Evolutionary conservation across 2,113 vertebrate genomes (phyloP), one percentile per base, ranked within the genome.

Genomic region (Hippocampus barbouri): DNA sequence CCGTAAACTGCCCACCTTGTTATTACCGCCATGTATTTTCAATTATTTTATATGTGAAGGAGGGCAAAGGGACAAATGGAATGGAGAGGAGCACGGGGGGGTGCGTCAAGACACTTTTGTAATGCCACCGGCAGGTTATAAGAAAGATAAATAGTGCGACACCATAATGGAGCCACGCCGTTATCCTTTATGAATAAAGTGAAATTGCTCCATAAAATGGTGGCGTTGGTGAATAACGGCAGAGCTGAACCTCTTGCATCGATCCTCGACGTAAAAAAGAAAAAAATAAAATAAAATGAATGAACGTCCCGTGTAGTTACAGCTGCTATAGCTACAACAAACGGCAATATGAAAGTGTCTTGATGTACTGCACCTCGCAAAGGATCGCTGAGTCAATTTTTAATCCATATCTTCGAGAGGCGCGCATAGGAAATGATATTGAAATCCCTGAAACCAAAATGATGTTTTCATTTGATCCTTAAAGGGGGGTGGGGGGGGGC

Each of bases 141-240:
- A 83, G 84, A 86, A 89, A 89, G 90, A 91, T 88, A 88, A 90
- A 91, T 89, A 90, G 90, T 66, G 69, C 85, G 87, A 87, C 89
- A 90, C 83, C 79, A 88, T 91, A 89, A 91, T 90, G 85, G 88
- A 90, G 84, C 87, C 81, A 83, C 87, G 81, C 85, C 83, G 87
- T 91, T 90, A 90, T 91, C 82, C 85, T 85, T 89, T 88, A 90
- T 88, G 90, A 90, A 91, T 91, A 90, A 90, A 91, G 87, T 89
- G 79, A 90, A 84, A 89, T 90, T 89, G 88, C 87, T 89, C 87
- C 86, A 89, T 90, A 90, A 89, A 91, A 45, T 89, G 79, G 81
- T 82, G 81, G 41, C 69, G 68, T 75, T 65, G 53, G n/a, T 88
- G 87, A 89, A 90, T 89, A 87, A 91, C 85, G 87, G 83, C 56